Base-by-base conservation (phyloP, 1,140 invertebrate species). In the Drosophila repleta region DNA sequence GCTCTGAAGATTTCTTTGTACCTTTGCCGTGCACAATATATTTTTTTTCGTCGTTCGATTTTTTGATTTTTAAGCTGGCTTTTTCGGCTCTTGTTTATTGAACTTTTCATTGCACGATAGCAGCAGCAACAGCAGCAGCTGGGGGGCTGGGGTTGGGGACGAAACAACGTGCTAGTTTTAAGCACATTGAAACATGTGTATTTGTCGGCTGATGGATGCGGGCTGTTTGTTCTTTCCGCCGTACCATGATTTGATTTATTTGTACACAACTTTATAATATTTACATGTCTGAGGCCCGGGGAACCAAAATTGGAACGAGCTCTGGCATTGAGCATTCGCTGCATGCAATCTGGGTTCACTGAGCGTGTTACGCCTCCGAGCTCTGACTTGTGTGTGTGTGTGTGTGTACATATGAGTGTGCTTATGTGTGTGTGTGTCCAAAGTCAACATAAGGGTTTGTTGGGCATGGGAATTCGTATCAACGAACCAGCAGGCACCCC, bases 201-300 rank as follows among this genome's bases (percentile, higher is more conserved):
- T 71, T 80, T 80, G 61, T 62, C 68, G 48, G 43, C 67, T 67
- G 62, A 39, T 65, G 69, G 58, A 85, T 85, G 81, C 81, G 81
- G 81, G 77, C 69, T 85, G 74, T 85, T 85, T 85, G 81, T 81
- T 85, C 81, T 71, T 56, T 66, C 66, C 53, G 46, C 73, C 70
- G 64, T 64, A 67, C 61, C 60, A 69, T 74, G 81, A 85, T 80
- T 85, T 85, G 81, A 85, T 85, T 85, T 85, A 85, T 85, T 85
- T 85, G 81, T 85, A 77, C 81, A 84, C 81, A 76, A 69, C 74
- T 85, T 85, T 85, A 85, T 85, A 74, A 85, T 85, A 85, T 85
- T 85, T 85, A 85, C 81, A 79, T 80, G 81, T 77, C 73, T 67
- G 73, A 55, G 39, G 46, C 32, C 29, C 45, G 29, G 46, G 17